A percentile compares a stretch with the other conserved stretches of the same genome.
These are phyloP conservation scores for Xenus cinereus DNA, from an alignment of 2,113 vertebrate species.

Conservation along the genomic window DNA sequence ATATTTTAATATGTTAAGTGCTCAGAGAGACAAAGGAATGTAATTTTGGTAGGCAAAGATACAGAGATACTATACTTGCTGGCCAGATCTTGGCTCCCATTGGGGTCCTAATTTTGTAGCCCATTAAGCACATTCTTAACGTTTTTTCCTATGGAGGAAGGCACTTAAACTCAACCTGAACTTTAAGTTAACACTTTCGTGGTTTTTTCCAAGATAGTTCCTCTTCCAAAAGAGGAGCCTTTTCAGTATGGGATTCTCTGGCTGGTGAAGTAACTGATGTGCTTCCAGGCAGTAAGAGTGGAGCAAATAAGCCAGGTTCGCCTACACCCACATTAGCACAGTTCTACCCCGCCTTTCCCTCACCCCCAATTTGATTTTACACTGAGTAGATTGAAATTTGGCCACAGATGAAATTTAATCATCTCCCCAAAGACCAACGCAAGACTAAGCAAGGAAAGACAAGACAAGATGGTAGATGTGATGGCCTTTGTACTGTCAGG, in stretches of 20 bases:
- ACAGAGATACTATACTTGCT: background rate
- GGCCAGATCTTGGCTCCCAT: background rate
- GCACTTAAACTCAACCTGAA: background rate
- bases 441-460: background rate
- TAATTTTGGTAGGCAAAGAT: background rate
- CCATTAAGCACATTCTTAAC: background rate
- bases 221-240: background rate
- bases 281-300: background rate
- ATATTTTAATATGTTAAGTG: slow-evolving; percentile 1
- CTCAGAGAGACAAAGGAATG: background rate
- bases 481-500: background rate
- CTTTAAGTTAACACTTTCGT: background rate
- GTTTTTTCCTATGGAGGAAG: background rate
- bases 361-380: background rate
- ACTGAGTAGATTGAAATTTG: background rate
- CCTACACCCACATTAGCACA: background rate
- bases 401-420: background rate
- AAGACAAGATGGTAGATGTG: background rate
- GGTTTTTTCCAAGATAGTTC: background rate
- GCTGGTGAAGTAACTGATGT: background rate
- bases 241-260: background rate
- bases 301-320: background rate
- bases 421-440: background rate
- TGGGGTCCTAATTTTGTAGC: background rate
- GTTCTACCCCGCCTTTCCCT: background rate